Base-by-base conservation (phyloP, 2,797 vertebrate species). In the Enteromius argenteus region DNA sequence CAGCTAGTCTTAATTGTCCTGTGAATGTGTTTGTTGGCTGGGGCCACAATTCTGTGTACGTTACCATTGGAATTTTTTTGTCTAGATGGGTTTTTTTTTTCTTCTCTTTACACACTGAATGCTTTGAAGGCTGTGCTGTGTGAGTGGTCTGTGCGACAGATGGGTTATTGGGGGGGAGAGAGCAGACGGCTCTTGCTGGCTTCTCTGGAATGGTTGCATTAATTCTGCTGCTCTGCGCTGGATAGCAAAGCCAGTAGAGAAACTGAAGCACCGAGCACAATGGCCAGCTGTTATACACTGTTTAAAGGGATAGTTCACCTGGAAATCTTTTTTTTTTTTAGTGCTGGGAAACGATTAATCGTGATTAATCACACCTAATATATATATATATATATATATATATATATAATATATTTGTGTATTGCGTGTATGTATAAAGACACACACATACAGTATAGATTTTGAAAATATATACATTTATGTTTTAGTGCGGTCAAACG, bases 121-220 rank as follows among this genome's bases (percentile, higher is more conserved):
- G 86, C 89, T 88, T 94, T 91, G 90, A 84, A 84, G 72, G 81
- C 85, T 79, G 44, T 17, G 19, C 46, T 77, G 83, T 78, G 39
- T 49, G 62, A 81, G 69, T 13, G 66, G 90, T 91, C 91, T 93
- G 85, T 60, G 76, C 74, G 90, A 88, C 89, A 91, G 32, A 87
- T 92, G 90, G 88, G 90, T 83, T 39, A 58, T 83, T 85, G 17
- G 15, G 53, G 78, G 89, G 90, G 86, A 60, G 85, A 88, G 87
- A 83, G 87, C 89, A 90, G 90, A 93, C 91, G 93, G 88, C 84
- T 94, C 90, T 92, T 91, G 92, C 80, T 88, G 79, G 83, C 80
- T 75, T 84, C 80, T 87, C 87, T 88, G 72, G 87, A 90, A 89
- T 37, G 90, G 90, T 90, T 83, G 82, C 84, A 89, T 90, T 88